Base-by-base conservation (phyloP, 23 tunicate genomes). In the Ciona savignyi region DNA sequence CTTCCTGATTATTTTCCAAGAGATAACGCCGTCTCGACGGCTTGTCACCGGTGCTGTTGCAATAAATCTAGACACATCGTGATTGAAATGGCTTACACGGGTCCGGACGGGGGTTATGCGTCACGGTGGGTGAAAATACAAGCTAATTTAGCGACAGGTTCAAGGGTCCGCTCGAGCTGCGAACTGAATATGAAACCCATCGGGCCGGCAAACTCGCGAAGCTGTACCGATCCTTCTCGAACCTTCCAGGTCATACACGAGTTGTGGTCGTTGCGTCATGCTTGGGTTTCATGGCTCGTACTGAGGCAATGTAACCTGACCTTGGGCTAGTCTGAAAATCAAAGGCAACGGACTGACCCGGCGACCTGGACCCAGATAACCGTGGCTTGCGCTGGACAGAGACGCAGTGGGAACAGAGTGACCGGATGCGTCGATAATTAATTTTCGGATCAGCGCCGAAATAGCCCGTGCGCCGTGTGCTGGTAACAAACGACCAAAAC, bases 121-220 rank as follows among this genome's bases (percentile, higher is more conserved):
- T 42, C 56, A 42, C 56, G 56, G 56, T 42, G 56, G 56, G 56
- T 42, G 56, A 42, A 42, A 42, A 42, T 42, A 42, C 56, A 42
- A 42, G 56, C 56, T 42, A 42, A 42, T 42, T 42, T 69, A 29
- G 73, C 73, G 73, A 69, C 73, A 69, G 51, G 73, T 69, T 69
- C 73, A 69, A 69, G 73, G 73, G 73, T 9, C 33, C 11, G 51
- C 23, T 24, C 73, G 32, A 29, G 25, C 25, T 34, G 11, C 32
- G 51, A 32, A 49, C 73, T 69, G 23, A 32, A 33, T 1, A 34
- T 29, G 73, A 34, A 29, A 34, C 23, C 51, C 23, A 49, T 1
- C 23, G 4, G 56, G 11, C 56, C 9, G 11, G 11, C 11, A 42
- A 42, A 15, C 56, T 6, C 56, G 15, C 9, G 56, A 9, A 9